A percentile compares a stretch with the other conserved stretches of the same genome.
Evolutionary conservation across 2,113 vertebrate genomes (phyloP).

Genomic region (Centrocercus urophasianus): DNA sequence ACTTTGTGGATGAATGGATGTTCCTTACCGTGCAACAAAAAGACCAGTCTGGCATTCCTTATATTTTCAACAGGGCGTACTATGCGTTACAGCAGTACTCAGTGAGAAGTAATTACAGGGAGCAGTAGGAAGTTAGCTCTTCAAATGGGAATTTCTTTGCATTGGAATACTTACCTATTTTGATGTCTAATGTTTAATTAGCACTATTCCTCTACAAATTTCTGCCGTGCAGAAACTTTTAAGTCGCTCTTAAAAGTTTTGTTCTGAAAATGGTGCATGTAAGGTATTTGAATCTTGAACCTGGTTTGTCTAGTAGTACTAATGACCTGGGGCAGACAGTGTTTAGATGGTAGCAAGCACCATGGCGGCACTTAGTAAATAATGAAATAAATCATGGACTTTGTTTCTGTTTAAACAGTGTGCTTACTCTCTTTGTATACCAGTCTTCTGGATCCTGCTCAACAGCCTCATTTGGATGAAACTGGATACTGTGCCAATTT

Average conservation of each 20-base stretch:
- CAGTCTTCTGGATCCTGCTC: slow-evolving; percentile 41
- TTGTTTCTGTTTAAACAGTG: slow-evolving; percentile 42
- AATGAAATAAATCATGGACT: slow-evolving; percentile 54
- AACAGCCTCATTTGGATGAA: slow-evolving; percentile 40
- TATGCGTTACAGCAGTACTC: background rate
- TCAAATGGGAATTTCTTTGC: background rate
- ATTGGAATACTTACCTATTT: background rate
- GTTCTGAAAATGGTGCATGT: background rate
- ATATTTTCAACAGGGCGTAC: background rate
- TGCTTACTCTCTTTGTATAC: slow-evolving; percentile 40
- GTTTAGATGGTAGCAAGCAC: slow-evolving; percentile 48
- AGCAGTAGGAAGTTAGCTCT: background rate
- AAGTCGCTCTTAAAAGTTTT: slow-evolving; percentile 13
- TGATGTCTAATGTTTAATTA: background rate
- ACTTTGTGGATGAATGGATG: background rate
- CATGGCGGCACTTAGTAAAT: slow-evolving; percentile 55
- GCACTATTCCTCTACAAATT: background rate
- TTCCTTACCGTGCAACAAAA: background rate
- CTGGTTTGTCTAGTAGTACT: slow-evolving; percentile 7
- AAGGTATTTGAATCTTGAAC: slow-evolving; percentile 4
- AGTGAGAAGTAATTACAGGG: background rate
- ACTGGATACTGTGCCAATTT: background rate
- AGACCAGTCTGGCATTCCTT: background rate
- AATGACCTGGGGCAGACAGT: slow-evolving; percentile 4
- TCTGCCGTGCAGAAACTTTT: background rate